Conservation (phyloP, 2,888 invertebrate species). For the Tromatobia lineatoria region DNA sequence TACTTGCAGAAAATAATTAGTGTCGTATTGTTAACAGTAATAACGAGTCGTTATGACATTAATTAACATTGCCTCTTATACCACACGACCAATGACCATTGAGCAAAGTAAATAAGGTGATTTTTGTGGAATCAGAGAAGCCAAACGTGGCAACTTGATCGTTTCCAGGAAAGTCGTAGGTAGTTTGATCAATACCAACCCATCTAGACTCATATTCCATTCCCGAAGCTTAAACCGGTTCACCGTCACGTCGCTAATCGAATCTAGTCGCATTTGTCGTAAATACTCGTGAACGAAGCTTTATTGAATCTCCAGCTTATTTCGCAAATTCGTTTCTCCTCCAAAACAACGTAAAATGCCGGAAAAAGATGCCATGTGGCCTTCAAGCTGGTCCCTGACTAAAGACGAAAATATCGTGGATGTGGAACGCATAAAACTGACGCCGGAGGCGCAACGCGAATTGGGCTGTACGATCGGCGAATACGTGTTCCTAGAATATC, state of each 20-base stretch:
- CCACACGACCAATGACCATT: background rate
- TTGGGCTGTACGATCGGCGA: conserved; percentile 79
- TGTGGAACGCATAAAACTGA: conserved; percentile 75
- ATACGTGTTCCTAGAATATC: conserved; percentile 82
- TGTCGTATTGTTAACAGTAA: too few species aligned
- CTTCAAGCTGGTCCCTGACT: conserved; percentile 75
- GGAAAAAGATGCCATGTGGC: conserved; percentile 70
- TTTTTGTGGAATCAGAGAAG: background rate
- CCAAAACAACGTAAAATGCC: conserved; percentile 66
- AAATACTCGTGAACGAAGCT: background rate
- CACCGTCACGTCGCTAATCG: conserved; percentile 24
- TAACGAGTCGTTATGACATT: too few species aligned
- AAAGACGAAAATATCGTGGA: conserved; percentile 76
- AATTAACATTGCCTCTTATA: too few species aligned
- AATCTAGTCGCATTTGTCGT: conserved; percentile 28
- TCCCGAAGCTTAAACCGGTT: conserved; percentile 29
- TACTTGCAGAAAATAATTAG: too few species aligned
- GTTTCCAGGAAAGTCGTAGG: conserved; percentile 53
- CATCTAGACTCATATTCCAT: conserved; percentile 10
- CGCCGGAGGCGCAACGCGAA: conserved; percentile 73
- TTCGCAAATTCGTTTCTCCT: background rate
- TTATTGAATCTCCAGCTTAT: background rate
- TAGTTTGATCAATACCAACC: conserved; percentile 59
- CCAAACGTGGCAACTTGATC: background rate
- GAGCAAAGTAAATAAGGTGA: background rate